These are phyloP conservation scores for Poeciliopsis presidionis DNA, from an alignment of 2,797 vertebrate genomes.

Conservation along the genomic window DNA sequence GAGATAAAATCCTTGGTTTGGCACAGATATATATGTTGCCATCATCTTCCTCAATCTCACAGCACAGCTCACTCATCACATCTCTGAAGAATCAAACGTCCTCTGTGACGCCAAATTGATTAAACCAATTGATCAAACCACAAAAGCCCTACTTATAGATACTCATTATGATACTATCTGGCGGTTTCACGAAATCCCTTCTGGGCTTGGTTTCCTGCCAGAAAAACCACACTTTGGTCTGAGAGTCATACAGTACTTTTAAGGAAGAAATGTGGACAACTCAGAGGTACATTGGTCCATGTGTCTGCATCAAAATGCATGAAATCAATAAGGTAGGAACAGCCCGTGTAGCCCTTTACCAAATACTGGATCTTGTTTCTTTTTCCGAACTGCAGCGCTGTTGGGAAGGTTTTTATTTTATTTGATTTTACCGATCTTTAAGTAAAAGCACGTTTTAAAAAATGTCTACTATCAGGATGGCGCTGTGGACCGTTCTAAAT, in stretches of 20 bases:
- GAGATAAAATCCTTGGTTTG: neutral
- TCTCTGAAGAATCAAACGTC: neutral
- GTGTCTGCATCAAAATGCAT: neutral
- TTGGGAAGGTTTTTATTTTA: neutral
- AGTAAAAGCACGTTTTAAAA: neutral
- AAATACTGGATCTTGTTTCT: neutral
- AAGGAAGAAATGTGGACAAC: neutral
- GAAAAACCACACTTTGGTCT: neutral
- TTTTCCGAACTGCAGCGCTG: neutral
- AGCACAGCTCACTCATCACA: neutral
- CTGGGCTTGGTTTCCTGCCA: neutral
- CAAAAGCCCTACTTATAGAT: neutral
- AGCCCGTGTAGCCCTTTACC: neutral
- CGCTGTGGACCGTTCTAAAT: neutral
- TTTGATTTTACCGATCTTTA: neutral
- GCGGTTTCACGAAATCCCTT: neutral
- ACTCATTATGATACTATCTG: constrained; percentile 11
- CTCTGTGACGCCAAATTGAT: neutral
- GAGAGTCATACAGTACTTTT: neutral
- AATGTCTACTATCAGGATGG: neutral
- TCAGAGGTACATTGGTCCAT: neutral
- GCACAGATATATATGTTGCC: neutral
- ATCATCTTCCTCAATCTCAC: neutral
- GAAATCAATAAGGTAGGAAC: neutral
- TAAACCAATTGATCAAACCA: too few species aligned